Conservation (phyloP, 2,797 vertebrate species). For the Sciaenops ocellatus region DNA sequence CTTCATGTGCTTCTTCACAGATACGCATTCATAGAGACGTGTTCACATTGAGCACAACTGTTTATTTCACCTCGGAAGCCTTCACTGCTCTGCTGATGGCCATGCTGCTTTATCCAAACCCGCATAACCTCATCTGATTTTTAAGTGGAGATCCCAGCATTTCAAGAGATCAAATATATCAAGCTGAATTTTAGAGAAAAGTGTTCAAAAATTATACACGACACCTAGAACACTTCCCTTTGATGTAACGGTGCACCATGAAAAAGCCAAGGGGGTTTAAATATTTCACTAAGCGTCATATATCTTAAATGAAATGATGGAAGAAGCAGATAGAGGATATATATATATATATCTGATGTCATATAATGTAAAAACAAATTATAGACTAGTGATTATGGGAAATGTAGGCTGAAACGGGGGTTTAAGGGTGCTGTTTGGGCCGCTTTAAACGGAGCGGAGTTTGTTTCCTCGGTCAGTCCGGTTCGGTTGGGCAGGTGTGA, state of each 20-base stretch:
- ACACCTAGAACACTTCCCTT: neutral
- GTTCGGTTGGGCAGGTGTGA: too few relatives aligned
- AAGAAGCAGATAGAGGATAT: neutral
- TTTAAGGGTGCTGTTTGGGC: neutral
- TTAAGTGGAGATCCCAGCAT: neutral
- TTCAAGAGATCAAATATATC: neutral
- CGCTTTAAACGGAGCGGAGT: too few relatives aligned
- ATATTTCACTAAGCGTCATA: neutral
- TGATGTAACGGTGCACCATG: neutral
- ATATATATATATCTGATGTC: neutral
- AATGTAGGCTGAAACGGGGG: neutral
- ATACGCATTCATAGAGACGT: neutral
- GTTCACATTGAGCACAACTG: too few relatives aligned
- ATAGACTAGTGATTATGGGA: neutral
- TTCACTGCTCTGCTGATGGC: neutral
- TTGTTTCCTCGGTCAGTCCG: too few relatives aligned
- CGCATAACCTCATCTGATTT: neutral
- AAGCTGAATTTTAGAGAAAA: neutral
- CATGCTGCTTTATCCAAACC: neutral
- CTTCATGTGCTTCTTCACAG: neutral
- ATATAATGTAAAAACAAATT: too few relatives aligned
- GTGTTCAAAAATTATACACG: neutral
- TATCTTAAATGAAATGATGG: neutral
- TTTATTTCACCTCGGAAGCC: neutral
- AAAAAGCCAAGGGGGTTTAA: neutral